Base-by-base conservation (phyloP, 2,113 vertebrate genomes). In the Strix aluco region DNA sequence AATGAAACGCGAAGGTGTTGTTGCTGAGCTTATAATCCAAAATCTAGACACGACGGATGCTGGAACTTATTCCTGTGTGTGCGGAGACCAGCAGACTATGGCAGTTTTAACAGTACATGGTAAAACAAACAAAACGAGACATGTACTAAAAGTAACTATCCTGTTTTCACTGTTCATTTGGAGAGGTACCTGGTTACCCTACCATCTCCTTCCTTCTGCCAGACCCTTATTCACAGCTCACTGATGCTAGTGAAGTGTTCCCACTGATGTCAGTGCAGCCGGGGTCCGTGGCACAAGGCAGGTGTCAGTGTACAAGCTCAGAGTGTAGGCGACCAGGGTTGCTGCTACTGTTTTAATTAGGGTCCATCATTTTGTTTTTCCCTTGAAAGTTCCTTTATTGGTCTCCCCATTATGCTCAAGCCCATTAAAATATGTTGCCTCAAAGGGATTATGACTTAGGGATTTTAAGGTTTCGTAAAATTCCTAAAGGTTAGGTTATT, bases 51-150 rank as follows among this genome's bases (percentile, higher is more conserved):
- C 91, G 3, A 59, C 88, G 3, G 99, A 99, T 72, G 82, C 98
- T 25, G 99, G 99, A 5, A 96, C 98, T 81, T 99, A 99, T 87
- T 97, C 72, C 23, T 99, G 99, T 29, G 81, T 98, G 46, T 99
- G 98, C 3, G 97, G 98, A 90, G 98, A 99, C 80, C 98, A 98
- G 87, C 98, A 95, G 94, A 99, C 99, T 12, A 98, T 93, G 36
- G 98, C 98, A 42, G 97, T 95, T 1, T 51, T 99, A 58, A 98
- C 98, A 94, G 94, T 99, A 61, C 97, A 98, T 54, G 99, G 99
- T 99, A 98, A 97, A 97, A 13, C 63, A 86, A 52, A 62, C 78
- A 20, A n/a, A 74, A 18, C 34, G 2, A 72, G 63, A 30, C 32
- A 1, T 32, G 15, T 22, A 5, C 40, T 66, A 15, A 51, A 26